Conservation (phyloP, 2,797 vertebrate genomes). For the Tympanoctomys barrerae region DNA sequence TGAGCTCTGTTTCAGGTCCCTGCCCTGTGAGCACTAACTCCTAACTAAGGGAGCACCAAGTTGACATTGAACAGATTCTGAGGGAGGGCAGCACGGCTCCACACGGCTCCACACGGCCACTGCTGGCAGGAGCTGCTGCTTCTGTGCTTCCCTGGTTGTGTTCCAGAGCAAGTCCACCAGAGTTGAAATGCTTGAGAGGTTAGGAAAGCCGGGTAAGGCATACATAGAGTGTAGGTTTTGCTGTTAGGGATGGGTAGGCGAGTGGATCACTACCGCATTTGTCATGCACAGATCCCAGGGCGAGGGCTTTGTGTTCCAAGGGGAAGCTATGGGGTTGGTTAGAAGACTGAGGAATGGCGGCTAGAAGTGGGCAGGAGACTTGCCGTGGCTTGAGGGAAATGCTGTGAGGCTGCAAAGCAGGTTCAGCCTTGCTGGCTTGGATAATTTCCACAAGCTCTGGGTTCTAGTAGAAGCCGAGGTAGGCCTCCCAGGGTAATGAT, state of each 20-base stretch:
- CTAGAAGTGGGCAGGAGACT: neutral
- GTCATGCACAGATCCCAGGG: neutral
- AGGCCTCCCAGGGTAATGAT: neutral
- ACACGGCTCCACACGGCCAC: neutral
- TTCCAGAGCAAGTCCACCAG: neutral
- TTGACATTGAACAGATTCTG: neutral
- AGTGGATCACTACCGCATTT: neutral
- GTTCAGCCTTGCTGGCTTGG: neutral
- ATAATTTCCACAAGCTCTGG: neutral
- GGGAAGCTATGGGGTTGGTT: too few relatives aligned
- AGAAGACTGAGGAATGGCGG: neutral
- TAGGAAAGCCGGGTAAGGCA: neutral
- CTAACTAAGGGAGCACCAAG: neutral
- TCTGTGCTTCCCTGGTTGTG: neutral
- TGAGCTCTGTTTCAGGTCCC: neutral
- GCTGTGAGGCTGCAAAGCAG: accelerated
- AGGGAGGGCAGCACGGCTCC: neutral
- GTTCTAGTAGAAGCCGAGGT: neutral
- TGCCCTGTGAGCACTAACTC: neutral
- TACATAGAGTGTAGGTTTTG: neutral
- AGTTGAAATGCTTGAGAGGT: neutral
- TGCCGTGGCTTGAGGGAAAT: neutral
- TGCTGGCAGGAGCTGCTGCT: neutral
- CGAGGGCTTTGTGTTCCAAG: neutral
- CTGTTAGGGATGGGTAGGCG: accelerated